A percentile compares a stretch with the other conserved stretches of the same genome.
These are phyloP conservation scores for Urosaurus nigricauda DNA, from an alignment of 2,797 vertebrate species.

Conservation along the genomic window DNA sequence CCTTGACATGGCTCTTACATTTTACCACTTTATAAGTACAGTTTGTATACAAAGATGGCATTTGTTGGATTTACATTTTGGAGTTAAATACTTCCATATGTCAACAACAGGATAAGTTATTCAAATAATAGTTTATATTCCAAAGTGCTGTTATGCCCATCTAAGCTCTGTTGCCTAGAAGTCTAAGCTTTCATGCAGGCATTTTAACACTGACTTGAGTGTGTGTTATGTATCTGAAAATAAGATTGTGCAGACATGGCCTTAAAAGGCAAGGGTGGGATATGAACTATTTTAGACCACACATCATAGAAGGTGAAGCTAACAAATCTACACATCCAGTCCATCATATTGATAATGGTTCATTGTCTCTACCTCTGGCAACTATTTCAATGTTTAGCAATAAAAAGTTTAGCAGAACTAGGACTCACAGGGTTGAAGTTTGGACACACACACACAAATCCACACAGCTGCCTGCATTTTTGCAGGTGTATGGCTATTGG, in stretches of 20 bases:
- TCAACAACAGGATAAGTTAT: conserved; percentile 4
- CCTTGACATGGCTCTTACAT: background rate
- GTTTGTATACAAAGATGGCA: background rate
- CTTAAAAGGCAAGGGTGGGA: background rate
- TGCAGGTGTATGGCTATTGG: background rate
- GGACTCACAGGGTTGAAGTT: too few relatives aligned
- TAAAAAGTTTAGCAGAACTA: too few relatives aligned
- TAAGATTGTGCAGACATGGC: background rate
- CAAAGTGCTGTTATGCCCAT: background rate
- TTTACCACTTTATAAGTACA: background rate
- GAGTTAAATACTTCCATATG: background rate
- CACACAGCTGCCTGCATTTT: too few relatives aligned
- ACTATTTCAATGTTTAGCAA: background rate
- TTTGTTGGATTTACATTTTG: conserved; percentile 3
- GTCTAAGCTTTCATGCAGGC: too few relatives aligned
- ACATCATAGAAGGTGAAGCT: background rate
- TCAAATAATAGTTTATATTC: background rate
- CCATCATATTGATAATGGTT: background rate
- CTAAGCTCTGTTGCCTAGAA: conserved; percentile 1
- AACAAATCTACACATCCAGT: background rate
- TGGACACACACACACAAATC: too few relatives aligned
- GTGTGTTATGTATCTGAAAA: background rate
- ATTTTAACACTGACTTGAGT: background rate
- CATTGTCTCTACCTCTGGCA: background rate
- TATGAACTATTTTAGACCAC: background rate